Evolutionary conservation across 2,797 vertebrate species (phyloP).

Genomic region (Moxostoma hubbsi): DNA sequence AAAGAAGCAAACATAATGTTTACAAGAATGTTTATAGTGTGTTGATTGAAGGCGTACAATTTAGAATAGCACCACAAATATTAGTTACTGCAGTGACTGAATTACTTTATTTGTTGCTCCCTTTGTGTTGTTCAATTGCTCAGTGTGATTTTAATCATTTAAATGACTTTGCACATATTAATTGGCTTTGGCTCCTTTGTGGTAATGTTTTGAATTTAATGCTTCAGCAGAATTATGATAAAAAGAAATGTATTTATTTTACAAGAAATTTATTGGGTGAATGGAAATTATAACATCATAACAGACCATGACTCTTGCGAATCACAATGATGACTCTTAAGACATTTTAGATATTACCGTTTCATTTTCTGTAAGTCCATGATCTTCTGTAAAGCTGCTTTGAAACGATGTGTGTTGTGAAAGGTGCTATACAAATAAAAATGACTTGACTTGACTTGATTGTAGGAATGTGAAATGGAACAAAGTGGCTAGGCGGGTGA

Average conservation of each 20-base stretch:
- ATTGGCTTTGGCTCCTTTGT: slow-evolving; percentile 3
- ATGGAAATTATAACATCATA: background rate
- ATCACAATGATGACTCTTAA: too few species aligned
- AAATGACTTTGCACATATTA: background rate
- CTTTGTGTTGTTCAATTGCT: background rate
- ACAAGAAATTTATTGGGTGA: background rate
- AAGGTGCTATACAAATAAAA: too few species aligned
- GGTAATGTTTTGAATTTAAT: background rate
- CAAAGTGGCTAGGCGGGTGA: background rate
- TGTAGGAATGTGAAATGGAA: background rate
- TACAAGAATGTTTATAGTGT: background rate
- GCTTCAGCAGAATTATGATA: background rate
- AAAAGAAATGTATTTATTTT: too few species aligned
- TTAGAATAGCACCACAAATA: background rate
- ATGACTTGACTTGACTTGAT: too few species aligned
- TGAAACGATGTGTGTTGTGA: too few species aligned
- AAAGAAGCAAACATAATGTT: background rate
- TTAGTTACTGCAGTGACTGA: background rate
- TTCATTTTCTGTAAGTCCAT: too few species aligned
- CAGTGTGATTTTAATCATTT: background rate
- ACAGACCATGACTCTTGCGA: too few species aligned
- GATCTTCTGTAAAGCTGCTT: too few species aligned
- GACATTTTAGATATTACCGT: too few species aligned
- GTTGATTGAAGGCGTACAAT: background rate
- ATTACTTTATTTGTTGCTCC: background rate